Evolutionary conservation across 2,797 vertebrate species (phyloP), one percentile per base, ranked within the genome.

Genomic region (Zonotrichia albicollis): DNA sequence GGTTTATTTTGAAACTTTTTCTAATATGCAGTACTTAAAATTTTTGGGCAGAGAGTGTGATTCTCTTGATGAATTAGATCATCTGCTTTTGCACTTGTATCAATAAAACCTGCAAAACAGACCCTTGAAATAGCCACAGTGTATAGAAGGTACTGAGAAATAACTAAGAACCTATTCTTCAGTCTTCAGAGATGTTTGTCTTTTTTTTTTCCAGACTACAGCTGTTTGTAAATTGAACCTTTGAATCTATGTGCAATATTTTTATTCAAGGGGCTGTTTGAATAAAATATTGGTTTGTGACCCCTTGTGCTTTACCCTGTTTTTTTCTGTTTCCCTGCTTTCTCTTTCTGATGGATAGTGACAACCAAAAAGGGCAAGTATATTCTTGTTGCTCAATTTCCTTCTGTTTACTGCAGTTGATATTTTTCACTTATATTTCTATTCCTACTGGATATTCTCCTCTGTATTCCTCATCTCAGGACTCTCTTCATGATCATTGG

Each of bases 231-330:
- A 97, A 96, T 72, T 96, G 97, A 97, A 98, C 96, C 96, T 98
- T 96, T 98, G 93, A 98, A 96, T 98, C 94, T 97, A 95, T 98
- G 96, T 98, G 98, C 99, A 99, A 99, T 99, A 99, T 99, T 99
- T 99, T 99, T 99, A 99, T 99, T 99, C 99, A 99, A 98, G 98
- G 98, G 95, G 96, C 96, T 96, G 95, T 98, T 98, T 99, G 99
- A 99, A 99, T 99, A 99, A 99, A 99, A 99, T 99, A 99, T 99
- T 99, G 99, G 51, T 98, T 98, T 98, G 97, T 99, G 98, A 98
- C 97, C 99, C 98, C 97, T 98, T 98, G 99, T 98, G 98, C 98
- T 99, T 99, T 98, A 98, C 98, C 98, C 96, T 98, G 91, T 97
- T 98, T 98, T 98, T 91, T 98, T 98, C 97, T 98, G 97, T 98